Evolutionary conservation across 1,140 invertebrate genomes (phyloP).

Genomic region (honey bee (Apis mellifera)): DNA sequence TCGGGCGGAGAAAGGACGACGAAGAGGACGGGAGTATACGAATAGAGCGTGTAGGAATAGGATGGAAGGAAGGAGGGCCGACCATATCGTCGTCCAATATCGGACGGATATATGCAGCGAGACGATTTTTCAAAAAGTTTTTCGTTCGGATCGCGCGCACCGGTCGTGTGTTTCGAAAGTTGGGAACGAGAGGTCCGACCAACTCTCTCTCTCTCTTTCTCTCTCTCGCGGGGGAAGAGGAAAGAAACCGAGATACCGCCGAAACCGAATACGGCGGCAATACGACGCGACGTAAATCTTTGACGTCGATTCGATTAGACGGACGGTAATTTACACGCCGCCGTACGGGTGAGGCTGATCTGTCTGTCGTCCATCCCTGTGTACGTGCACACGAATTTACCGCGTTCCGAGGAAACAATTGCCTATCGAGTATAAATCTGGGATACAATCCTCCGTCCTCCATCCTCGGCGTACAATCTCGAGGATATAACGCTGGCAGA

Average conservation of each 20-base stretch:
- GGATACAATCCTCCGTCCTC: neutral
- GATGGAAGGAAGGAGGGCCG: slow-evolving; percentile 23
- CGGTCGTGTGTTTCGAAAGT: slow-evolving; percentile 45
- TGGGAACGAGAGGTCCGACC: neutral
- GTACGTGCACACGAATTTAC: slow-evolving; percentile 38
- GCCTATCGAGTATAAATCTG: slow-evolving; percentile 70
- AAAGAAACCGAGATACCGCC: slow-evolving; percentile 50
- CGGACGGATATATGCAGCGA: slow-evolving; percentile 36
- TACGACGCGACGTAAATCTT: slow-evolving; percentile 76
- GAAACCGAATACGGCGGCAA: slow-evolving; percentile 59
- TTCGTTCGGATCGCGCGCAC: slow-evolving; percentile 35
- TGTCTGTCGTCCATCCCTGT: neutral
- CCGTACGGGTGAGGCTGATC: slow-evolving; percentile 17
- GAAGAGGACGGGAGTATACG: neutral
- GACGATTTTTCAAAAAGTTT: slow-evolving; percentile 74
- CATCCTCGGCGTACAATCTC: too few relatives aligned
- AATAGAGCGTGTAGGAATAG: slow-evolving; percentile 15
- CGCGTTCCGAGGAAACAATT: slow-evolving; percentile 71
- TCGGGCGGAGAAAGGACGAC: neutral
- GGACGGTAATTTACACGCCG: slow-evolving; percentile 73
- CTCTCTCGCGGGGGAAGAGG: neutral
- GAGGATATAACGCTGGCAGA: neutral
- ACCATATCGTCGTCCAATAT: slow-evolving; percentile 64
- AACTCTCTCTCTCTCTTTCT: too few relatives aligned
- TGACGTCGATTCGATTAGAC: slow-evolving; percentile 77